A percentile compares a stretch with the other conserved stretches of the same genome.
Evolutionary conservation across 2,888 invertebrate genomes (phyloP).

Genomic region (Andrena dorsata): DNA sequence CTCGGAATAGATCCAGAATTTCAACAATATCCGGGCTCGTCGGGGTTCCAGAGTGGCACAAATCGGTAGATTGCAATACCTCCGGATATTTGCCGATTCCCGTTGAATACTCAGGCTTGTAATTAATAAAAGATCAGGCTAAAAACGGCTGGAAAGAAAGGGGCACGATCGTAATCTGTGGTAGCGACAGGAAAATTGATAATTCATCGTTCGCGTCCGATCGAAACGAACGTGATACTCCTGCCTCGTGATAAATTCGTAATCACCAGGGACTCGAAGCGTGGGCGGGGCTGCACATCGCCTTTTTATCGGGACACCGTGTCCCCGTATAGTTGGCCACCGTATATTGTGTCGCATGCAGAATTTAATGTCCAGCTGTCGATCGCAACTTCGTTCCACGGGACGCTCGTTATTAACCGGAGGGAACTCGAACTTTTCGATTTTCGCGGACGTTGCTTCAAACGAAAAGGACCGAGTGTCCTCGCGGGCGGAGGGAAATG

Average conservation of each 20-base stretch:
- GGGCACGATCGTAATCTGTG: constrained; percentile 73
- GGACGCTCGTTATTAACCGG: constrained; percentile 23
- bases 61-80: neutral
- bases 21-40: neutral
- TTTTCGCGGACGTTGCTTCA: neutral
- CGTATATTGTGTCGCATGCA: constrained; percentile 32
- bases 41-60: too few relatives aligned
- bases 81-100: neutral
- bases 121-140: constrained; percentile 61
- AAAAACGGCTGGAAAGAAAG: constrained; percentile 54
- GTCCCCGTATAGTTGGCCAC: constrained; percentile 28
- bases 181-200: constrained; percentile 73
- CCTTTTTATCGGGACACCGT: constrained; percentile 40
- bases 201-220: constrained; percentile 75
- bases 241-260: constrained; percentile 57
- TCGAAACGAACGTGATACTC: constrained; percentile 32
- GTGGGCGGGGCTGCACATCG: constrained; percentile 12
- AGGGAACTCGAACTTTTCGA: constrained; percentile 12
- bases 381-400: neutral
- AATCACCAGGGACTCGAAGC: constrained; percentile 36
- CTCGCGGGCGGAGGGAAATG: neutral
- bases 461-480: neutral
- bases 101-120: neutral
- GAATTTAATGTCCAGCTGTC: constrained; percentile 29
- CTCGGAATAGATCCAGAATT: neutral